phyloP scores from a whole-genome alignment of 2,888 invertebrate genomes.

The Schizaphis graminum region DNA sequence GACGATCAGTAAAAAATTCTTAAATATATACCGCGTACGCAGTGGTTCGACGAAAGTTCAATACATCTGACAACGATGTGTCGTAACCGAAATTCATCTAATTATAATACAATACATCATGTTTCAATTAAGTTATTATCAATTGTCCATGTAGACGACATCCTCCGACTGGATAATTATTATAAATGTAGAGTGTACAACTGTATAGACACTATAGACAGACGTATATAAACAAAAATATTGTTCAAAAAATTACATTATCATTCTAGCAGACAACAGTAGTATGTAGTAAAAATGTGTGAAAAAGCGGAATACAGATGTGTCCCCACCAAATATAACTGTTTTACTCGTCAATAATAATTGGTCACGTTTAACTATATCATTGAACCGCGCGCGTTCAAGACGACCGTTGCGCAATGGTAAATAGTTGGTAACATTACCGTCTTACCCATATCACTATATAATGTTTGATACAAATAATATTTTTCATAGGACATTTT shows the following conservation, averaged over 20 bases:
- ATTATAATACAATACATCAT: background rate
- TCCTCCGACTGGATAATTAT: background rate
- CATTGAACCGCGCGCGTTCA: background rate
- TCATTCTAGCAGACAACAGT: too few species aligned
- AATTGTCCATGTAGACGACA: background rate
- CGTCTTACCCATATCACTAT: background rate
- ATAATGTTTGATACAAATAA: background rate
- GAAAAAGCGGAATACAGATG: background rate
- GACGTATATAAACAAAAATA: background rate
- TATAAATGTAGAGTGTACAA: background rate
- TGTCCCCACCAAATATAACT: conserved; percentile 26
- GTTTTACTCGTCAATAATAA: conserved; percentile 8
- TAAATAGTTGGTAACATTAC: background rate
- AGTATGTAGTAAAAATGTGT: background rate
- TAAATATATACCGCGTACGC: background rate
- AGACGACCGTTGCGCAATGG: background rate
- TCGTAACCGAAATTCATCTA: background rate
- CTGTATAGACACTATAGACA: background rate
- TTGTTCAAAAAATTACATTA: background rate
- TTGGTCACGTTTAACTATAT: conserved; percentile 51
- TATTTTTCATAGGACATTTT: background rate
- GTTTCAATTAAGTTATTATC: background rate
- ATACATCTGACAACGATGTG: background rate
- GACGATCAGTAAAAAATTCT: background rate
- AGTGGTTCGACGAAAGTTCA: background rate